Evolutionary conservation across 2,113 vertebrate genomes (phyloP).

Genomic region (Agelaius tricolor): DNA sequence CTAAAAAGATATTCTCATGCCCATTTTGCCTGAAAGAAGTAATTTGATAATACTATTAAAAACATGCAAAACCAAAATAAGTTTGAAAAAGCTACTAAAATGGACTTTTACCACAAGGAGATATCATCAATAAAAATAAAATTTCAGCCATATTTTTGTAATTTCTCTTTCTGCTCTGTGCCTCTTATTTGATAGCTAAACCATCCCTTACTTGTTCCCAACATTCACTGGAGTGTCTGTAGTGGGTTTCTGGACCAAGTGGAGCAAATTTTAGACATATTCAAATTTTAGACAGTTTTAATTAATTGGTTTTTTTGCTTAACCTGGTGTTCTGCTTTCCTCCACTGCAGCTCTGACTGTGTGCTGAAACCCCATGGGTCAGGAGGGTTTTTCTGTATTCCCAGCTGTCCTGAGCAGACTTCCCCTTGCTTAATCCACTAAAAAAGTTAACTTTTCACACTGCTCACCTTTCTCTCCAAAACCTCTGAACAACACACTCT

Average conservation of each 20-base stretch:
- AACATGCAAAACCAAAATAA: neutral
- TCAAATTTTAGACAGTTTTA: neutral
- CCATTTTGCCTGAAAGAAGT: neutral
- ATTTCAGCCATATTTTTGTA: neutral
- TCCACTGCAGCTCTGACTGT: neutral
- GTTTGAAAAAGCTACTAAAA: neutral
- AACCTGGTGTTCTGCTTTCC: neutral
- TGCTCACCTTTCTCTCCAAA: neutral
- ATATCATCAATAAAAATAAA: neutral
- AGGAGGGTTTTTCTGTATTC: neutral
- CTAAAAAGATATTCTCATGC: neutral
- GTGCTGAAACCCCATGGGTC: neutral
- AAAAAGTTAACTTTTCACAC: neutral
- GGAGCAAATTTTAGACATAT: neutral
- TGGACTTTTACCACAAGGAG: neutral
- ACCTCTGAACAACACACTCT: neutral
- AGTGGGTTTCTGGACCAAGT: neutral
- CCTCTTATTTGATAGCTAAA: neutral
- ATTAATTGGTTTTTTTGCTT: neutral
- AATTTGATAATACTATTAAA: neutral
- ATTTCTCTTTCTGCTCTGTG: neutral
- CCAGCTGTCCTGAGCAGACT: neutral
- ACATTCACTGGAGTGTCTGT: neutral
- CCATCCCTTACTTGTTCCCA: neutral
- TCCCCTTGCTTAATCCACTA: neutral